phyloP scores from a whole-genome alignment of 2,113 vertebrate species.

The Paramisgurnus dabryanus region DNA sequence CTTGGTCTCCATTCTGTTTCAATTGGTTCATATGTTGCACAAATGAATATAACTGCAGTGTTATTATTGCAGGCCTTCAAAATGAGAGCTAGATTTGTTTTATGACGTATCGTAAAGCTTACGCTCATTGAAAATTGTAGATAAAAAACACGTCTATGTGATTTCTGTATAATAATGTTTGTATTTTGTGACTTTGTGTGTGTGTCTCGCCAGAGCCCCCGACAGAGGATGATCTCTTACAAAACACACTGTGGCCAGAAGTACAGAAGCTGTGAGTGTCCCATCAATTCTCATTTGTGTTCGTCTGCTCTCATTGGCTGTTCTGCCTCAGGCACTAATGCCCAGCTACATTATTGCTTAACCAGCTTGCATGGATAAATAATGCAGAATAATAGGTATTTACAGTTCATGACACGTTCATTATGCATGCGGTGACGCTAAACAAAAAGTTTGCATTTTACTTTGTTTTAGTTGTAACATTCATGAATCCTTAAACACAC shows the following conservation, averaged over 20 bases:
- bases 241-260: conserved; percentile 98
- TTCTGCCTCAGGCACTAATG: conserved; percentile 29
- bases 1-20: conserved; percentile 25
- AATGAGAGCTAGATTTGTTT: conserved; percentile 40
- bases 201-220: conserved; percentile 83
- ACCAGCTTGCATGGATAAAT: conserved; percentile 30
- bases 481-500: too few relatives aligned
- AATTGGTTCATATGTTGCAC: conserved; percentile 30
- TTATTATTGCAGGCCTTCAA: conserved; percentile 19
- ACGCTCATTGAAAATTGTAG: conserved; percentile 43
- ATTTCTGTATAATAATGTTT: conserved; percentile 8
- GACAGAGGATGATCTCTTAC: conserved; percentile 93
- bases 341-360: neutral
- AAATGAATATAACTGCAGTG: conserved; percentile 13
- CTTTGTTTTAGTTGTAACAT: too few relatives aligned
- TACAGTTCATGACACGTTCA: conserved; percentile 24
- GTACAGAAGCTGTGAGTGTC: conserved; percentile 94
- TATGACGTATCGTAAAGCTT: conserved; percentile 29
- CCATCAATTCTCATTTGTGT: conserved; percentile 50
- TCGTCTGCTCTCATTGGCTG: conserved; percentile 26
- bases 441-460: neutral
- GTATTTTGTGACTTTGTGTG: conserved; percentile 23
- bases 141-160: conserved; percentile 40
- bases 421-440: conserved; percentile 17
- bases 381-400: conserved; percentile 46